Conservation (phyloP, 2,888 invertebrate species). For the Torymus texanus region DNA sequence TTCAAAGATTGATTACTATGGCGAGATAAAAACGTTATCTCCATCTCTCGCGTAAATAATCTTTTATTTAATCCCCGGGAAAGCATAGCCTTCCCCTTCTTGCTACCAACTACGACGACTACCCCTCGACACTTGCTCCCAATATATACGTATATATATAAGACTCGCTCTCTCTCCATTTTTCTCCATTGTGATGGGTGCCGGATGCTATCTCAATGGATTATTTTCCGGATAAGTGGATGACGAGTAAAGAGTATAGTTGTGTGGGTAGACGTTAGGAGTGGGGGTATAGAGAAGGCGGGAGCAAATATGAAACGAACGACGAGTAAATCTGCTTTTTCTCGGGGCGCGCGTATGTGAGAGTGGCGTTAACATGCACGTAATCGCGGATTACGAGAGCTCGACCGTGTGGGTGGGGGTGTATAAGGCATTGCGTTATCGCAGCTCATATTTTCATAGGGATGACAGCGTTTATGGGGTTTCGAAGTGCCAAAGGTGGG, state of each 20-base stretch:
- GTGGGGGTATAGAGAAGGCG: constrained; percentile 1
- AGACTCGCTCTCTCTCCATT: constrained; percentile 40
- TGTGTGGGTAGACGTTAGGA: constrained; percentile 10
- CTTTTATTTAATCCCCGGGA: constrained; percentile 66
- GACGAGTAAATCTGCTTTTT: constrained; percentile 56
- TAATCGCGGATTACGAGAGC: constrained; percentile 48
- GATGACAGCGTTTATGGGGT: constrained; percentile 17
- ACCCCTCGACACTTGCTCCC: constrained; percentile 18
- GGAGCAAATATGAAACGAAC: constrained; percentile 64
- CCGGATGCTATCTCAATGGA: constrained; percentile 67
- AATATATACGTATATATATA: not conserved
- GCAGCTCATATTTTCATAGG: constrained; percentile 46
- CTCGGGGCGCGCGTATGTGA: constrained; percentile 7
- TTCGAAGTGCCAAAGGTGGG: not conserved
- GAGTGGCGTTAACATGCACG: constrained; percentile 39
- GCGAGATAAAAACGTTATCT: constrained; percentile 72
- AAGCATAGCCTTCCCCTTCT: constrained; percentile 38
- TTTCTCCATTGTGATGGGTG: constrained; percentile 30
- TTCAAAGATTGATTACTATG: constrained; percentile 57
- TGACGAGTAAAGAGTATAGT: constrained; percentile 53
- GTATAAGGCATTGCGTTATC: constrained; percentile 30
- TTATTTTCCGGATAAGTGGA: constrained; percentile 74
- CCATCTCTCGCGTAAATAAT: constrained; percentile 72
- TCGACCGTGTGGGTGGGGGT: not conserved
- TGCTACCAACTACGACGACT: no score